Base-by-base conservation (phyloP, 2,888 invertebrate species). In the Piscicola geometra region DNA sequence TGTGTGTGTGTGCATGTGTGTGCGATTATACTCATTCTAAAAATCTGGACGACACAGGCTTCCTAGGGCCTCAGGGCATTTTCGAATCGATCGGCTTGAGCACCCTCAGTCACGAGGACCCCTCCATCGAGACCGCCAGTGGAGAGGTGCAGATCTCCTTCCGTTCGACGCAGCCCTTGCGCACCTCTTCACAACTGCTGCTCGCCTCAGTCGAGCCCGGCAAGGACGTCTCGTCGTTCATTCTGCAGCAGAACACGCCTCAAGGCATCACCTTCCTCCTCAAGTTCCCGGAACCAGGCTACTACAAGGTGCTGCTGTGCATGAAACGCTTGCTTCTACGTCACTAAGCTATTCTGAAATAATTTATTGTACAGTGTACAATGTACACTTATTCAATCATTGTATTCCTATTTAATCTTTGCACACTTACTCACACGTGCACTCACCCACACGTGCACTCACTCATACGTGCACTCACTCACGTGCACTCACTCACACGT, bases 111-210 rank as follows among this genome's bases (percentile, higher is more conserved):
- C 83, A 85, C 78, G 80, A 81, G 56, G 85, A 85, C 77, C 84
- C 85, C 21, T 83, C 83, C 75, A 81, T 85, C 71, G 83, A 83
- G 78, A 80, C 83, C 0, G 82, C 83, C 33, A 80, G 78, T 69
- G 84, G 84, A 77, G 79, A 80, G 1, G 80, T 69, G 32, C 71
- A 76, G 50, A 60, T 79, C 32, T 79, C 81, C 64, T 81, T 85
- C 76, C 76, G 81, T 21, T 80, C 81, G 1, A 77, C 81, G 3
- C 81, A 81, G 67, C 81, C 83, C 28, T 81, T 85, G 80, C 78
- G 85, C 28, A 83, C 85, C 64, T 85, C 85, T 0, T 84, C 85
- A 32, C 85, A 85, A 78, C 82, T 85, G 36, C 82, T 85, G 68
- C 80, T 78, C 73, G 79, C 79, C 36, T 80, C 80, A 1, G 75